phyloP scores from a whole-genome alignment of 2,888 invertebrate genomes.

The Tanytarsus gracilentus region DNA sequence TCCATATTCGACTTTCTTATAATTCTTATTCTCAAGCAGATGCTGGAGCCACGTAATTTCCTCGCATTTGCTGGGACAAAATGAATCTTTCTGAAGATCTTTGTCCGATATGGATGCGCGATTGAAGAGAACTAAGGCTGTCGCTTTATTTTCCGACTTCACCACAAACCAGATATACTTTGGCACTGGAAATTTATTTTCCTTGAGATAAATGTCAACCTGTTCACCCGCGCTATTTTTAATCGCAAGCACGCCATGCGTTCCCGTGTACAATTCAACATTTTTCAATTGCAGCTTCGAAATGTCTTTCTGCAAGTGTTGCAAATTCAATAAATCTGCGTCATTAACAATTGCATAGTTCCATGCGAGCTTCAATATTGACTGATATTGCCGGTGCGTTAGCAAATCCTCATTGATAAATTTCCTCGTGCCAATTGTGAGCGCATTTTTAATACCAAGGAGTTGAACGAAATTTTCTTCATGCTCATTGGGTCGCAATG shows the following conservation, averaged over 20 bases:
- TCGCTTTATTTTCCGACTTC: constrained; percentile 32
- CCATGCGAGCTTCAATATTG: constrained; percentile 35
- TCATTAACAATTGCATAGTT: constrained; percentile 35
- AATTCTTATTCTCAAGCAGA: constrained; percentile 19
- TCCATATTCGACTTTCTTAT: constrained; percentile 23
- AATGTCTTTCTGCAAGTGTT: constrained; percentile 34
- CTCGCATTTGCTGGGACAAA: constrained; percentile 35
- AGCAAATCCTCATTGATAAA: constrained; percentile 33
- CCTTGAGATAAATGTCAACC: constrained; percentile 33
- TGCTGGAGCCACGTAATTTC: constrained; percentile 34
- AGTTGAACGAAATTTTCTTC: constrained; percentile 33
- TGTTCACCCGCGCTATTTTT: constrained; percentile 31
- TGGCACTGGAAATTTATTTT: constrained; percentile 35
- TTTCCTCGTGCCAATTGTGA: constrained; percentile 32
- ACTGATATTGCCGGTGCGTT: constrained; percentile 33
- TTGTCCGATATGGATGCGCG: constrained; percentile 31
- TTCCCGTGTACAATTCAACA: constrained; percentile 35
- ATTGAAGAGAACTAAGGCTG: constrained; percentile 34
- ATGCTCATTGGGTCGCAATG: constrained; percentile 34
- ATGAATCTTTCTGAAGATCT: constrained; percentile 30
- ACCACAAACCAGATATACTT: constrained; percentile 35
- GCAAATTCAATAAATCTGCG: constrained; percentile 32
- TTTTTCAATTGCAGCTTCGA: constrained; percentile 30
- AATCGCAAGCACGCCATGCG: constrained; percentile 33
- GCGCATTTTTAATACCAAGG: constrained; percentile 31